phyloP scores from a whole-genome alignment of 2,797 vertebrate genomes.

The Saguinus oedipus region DNA sequence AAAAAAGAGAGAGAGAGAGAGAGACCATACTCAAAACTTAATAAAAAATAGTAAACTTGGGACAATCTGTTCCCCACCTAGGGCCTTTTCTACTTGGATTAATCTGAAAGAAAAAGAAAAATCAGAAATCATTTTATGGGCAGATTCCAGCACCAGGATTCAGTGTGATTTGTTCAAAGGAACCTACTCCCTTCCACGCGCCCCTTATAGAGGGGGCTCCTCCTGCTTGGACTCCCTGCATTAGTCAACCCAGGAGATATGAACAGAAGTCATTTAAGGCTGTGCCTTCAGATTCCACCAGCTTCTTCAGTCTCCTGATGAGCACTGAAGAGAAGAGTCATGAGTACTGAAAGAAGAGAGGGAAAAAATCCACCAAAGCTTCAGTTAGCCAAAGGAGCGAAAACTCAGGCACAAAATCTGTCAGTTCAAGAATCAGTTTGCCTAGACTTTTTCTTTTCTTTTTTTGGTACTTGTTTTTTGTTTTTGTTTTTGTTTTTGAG shows the following conservation, averaged over 20 bases:
- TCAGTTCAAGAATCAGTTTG: neutral
- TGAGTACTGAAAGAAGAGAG: neutral
- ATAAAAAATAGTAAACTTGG: neutral
- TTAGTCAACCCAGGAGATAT: neutral
- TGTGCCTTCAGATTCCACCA: accelerated
- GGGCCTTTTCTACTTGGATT: neutral
- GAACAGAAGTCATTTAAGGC: neutral
- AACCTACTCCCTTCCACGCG: accelerated
- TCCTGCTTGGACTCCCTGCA: accelerated
- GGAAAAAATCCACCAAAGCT: neutral
- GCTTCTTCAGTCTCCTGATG: neutral
- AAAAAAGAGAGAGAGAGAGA: no score
- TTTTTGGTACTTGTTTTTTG: neutral
- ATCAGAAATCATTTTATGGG: neutral
- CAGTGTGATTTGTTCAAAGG: neutral
- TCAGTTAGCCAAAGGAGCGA: neutral
- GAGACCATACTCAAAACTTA: no score
- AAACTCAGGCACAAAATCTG: neutral
- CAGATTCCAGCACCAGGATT: neutral
- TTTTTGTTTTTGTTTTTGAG: no score
- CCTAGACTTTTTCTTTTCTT: neutral
- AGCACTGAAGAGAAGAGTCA: neutral
- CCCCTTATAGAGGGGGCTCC: neutral
- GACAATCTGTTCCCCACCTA: neutral
- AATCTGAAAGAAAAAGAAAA: slow-evolving; percentile 35